Conservation (phyloP, 1,140 invertebrate species). For the Drosophila parabipectinata region DNA sequence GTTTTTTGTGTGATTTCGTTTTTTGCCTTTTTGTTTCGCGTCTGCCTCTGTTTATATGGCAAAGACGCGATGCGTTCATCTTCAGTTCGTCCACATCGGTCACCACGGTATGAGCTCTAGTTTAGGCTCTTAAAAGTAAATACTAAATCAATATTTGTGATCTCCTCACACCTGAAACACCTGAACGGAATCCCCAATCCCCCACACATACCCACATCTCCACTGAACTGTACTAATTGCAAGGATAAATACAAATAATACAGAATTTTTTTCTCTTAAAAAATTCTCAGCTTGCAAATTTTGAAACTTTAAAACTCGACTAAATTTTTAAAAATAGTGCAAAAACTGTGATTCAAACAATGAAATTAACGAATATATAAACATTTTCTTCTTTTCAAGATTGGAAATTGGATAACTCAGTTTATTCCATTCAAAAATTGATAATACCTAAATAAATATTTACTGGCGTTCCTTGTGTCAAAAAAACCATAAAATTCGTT, state of each 20-base stretch:
- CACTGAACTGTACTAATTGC: conserved; percentile 49
- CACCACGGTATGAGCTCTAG: conserved; percentile 83
- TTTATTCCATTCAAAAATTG: conserved; percentile 63
- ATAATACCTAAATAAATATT: conserved; percentile 54
- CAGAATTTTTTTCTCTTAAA: not conserved
- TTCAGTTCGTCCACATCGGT: conserved; percentile 84
- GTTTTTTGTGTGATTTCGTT: conserved; percentile 45
- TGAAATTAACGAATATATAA: conserved; percentile 14
- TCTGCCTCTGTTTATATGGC: conserved; percentile 80
- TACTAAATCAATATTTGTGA: conserved; percentile 29
- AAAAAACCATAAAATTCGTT: conserved; percentile 56
- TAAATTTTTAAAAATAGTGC: conserved; percentile 19
- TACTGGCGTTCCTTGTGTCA: conserved; percentile 77
- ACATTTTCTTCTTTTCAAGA: conserved; percentile 68
- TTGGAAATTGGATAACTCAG: conserved; percentile 74
- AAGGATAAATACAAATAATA: conserved; percentile 34
- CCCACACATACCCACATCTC: conserved; percentile 9
- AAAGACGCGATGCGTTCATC: conserved; percentile 78
- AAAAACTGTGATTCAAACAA: conserved; percentile 34
- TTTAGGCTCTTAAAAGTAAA: conserved; percentile 74
- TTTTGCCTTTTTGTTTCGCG: conserved; percentile 43
- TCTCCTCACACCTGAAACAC: conserved; percentile 16
- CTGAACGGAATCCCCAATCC: conserved; percentile 3
- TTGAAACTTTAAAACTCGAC: conserved; percentile 1
- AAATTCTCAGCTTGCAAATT: conserved; percentile 15